Evolutionary conservation across 2,888 invertebrate genomes (phyloP).

Genomic region (Agrilus biguttatus): DNA sequence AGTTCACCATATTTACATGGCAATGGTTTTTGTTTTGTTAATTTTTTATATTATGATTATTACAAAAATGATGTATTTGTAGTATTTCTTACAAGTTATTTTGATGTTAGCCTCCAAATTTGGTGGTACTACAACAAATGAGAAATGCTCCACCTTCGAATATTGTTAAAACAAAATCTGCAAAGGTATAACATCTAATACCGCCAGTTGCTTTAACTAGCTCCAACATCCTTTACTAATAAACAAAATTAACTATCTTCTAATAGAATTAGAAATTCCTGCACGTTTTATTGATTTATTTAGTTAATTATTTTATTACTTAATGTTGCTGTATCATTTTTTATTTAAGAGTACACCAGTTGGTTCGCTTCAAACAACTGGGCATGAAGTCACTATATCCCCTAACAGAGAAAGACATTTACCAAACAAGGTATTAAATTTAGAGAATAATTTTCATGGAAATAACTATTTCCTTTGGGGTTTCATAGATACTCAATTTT

Average conservation of each 20-base stretch:
- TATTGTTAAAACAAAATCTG: slow-evolving; percentile 71
- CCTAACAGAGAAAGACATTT: slow-evolving; percentile 78
- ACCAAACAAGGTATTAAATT: slow-evolving; percentile 55
- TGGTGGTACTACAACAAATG: slow-evolving; percentile 64
- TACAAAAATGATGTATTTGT: slow-evolving; percentile 12
- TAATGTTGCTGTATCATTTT: slow-evolving; percentile 4
- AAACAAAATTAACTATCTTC: neutral
- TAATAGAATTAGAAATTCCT: neutral
- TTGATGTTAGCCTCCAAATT: slow-evolving; percentile 51
- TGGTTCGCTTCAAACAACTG: slow-evolving; percentile 82
- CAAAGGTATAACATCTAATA: slow-evolving; percentile 51
- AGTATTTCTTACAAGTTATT: slow-evolving; percentile 13
- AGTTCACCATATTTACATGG: too few relatives aligned
- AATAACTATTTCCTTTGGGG: slow-evolving; percentile 2
- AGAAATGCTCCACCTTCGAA: slow-evolving; percentile 78
- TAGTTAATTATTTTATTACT: neutral
- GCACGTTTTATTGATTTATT: neutral
- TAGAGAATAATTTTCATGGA: neutral
- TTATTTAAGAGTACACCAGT: slow-evolving; percentile 74
- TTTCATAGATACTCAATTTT: neutral
- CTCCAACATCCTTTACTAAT: neutral
- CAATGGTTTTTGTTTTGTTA: slow-evolving; percentile 1
- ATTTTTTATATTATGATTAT: slow-evolving; percentile 1
- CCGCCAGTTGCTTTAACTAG: slow-evolving; percentile 1
- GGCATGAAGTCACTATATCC: slow-evolving; percentile 80